phyloP scores from a whole-genome alignment of 1,140 invertebrate species.

The Mylabris phalerata region DNA sequence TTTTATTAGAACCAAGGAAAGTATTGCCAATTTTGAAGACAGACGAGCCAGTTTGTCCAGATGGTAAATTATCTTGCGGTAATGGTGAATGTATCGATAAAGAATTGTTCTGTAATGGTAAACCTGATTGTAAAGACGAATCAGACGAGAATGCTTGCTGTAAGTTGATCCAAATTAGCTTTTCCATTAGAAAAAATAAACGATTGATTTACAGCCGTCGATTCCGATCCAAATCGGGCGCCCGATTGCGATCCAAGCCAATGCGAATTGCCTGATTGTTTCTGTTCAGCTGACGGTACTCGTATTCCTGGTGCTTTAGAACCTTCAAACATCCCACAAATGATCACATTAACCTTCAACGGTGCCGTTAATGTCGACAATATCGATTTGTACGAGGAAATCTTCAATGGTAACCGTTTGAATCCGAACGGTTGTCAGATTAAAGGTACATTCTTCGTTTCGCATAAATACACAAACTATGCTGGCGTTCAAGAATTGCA shows the following conservation, averaged over 20 bases:
- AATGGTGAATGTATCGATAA: slow-evolving; percentile 86
- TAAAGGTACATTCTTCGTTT: slow-evolving; percentile 90
- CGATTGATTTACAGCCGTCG: slow-evolving; percentile 59
- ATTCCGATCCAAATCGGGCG: slow-evolving; percentile 80
- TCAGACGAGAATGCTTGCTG: slow-evolving; percentile 93
- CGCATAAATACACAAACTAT: slow-evolving; percentile 95
- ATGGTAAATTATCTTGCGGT: slow-evolving; percentile 81
- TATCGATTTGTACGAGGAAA: slow-evolving; percentile 83
- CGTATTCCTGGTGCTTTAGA: slow-evolving; percentile 78
- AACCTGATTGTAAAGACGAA: slow-evolving; percentile 86
- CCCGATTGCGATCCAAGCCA: slow-evolving; percentile 83
- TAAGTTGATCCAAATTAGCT: slow-evolving; percentile 51
- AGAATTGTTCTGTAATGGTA: slow-evolving; percentile 87
- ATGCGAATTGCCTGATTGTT: slow-evolving; percentile 85
- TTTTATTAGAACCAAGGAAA: slow-evolving; percentile 72
- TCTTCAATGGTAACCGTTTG: slow-evolving; percentile 77
- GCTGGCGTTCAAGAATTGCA: slow-evolving; percentile 89
- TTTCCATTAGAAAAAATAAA: slow-evolving; percentile 1
- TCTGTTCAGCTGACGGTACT: slow-evolving; percentile 89
- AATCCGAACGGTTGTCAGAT: slow-evolving; percentile 94
- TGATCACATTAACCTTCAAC: slow-evolving; percentile 92
- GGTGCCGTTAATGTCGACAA: slow-evolving; percentile 92
- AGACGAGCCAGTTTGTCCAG: slow-evolving; percentile 82
- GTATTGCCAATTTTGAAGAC: slow-evolving; percentile 82
- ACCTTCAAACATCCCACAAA: slow-evolving; percentile 80